Evolutionary conservation across 2,888 invertebrate species (phyloP).

Genomic region (Phymatocera aterrima): DNA sequence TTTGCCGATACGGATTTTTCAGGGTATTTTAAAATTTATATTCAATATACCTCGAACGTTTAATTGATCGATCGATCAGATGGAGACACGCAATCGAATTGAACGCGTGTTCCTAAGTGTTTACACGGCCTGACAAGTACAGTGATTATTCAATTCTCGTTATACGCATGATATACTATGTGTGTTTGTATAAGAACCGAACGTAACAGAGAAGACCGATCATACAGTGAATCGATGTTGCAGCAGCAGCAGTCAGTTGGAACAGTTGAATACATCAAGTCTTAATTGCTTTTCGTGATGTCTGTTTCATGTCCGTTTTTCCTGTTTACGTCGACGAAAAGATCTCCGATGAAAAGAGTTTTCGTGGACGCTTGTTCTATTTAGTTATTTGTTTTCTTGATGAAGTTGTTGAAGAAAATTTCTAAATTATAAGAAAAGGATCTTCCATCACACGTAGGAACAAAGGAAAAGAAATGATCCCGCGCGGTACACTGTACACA

Average conservation of each 20-base stretch:
- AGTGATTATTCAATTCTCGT: neutral
- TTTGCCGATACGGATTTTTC: too few species aligned
- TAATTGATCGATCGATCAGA: neutral
- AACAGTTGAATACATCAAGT: neutral
- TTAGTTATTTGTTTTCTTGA: neutral
- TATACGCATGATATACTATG: too few species aligned
- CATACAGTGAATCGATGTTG: conserved; percentile 5
- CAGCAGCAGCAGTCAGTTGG: neutral
- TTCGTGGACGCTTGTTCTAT: neutral
- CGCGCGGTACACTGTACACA: too few species aligned
- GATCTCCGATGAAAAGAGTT: neutral
- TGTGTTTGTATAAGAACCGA: neutral
- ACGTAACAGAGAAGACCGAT: neutral
- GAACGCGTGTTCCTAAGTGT: neutral
- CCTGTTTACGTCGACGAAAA: neutral
- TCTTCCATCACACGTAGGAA: too few species aligned
- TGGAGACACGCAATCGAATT: neutral
- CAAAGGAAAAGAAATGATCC: too few species aligned
- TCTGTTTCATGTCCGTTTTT: neutral
- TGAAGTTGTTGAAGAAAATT: too few species aligned
- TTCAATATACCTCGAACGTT: too few species aligned
- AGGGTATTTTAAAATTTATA: too few species aligned
- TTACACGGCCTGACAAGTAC: neutral
- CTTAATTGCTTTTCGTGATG: neutral
- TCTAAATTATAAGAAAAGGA: too few species aligned